Conservation (phyloP, 2,113 vertebrate species). For the Thamnophis sirtalis region DNA sequence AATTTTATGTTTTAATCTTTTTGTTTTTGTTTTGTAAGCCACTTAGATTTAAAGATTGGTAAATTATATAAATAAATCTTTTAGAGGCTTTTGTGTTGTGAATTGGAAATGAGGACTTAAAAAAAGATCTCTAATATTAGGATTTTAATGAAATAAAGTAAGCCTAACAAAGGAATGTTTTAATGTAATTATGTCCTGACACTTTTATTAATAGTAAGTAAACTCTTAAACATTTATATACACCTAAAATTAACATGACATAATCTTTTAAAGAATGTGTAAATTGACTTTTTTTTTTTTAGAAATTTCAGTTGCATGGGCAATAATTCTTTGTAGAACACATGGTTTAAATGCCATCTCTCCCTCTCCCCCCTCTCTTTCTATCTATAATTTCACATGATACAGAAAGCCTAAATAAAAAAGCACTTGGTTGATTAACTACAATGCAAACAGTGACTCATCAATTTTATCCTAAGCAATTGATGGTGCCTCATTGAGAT, state of each 20-base stretch:
- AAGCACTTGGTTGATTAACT: conserved; percentile 30
- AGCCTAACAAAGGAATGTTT: neutral
- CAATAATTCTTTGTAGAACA: neutral
- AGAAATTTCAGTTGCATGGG: neutral
- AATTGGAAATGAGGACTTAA: neutral
- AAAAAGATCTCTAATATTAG: neutral
- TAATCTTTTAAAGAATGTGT: neutral
- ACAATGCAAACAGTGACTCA: conserved; percentile 36
- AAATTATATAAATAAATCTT: neutral
- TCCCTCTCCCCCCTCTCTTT: too few relatives aligned
- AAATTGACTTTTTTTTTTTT: neutral
- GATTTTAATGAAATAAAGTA: neutral
- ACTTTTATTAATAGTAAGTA: neutral
- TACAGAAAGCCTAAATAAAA: neutral
- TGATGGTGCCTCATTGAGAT: conserved; percentile 46
- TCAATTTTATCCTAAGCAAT: conserved; percentile 21
- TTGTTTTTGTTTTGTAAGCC: neutral
- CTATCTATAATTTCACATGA: neutral
- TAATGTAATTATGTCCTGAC: neutral
- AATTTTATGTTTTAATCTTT: neutral
- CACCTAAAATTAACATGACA: neutral
- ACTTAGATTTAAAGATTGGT: neutral
- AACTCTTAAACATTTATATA: neutral
- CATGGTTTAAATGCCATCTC: neutral
- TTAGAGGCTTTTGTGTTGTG: neutral